Conservation (phyloP, 2,888 invertebrate genomes). For the Alsophila aescularia region DNA sequence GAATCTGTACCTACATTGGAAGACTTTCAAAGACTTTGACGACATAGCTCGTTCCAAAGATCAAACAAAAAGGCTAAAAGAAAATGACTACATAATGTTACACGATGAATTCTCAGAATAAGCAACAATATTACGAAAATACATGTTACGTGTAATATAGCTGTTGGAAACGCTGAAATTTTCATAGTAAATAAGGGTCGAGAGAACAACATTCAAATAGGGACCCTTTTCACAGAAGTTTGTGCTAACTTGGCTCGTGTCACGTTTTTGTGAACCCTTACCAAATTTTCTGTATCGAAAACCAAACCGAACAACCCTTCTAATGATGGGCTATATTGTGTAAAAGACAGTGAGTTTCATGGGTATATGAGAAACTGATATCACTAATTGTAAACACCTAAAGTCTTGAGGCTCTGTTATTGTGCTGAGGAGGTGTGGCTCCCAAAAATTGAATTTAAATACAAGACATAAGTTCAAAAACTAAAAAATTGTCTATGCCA, state of each 20-base stretch:
- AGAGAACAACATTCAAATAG: conserved; percentile 35
- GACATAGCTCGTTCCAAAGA: conserved; percentile 30
- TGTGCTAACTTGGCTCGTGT: conserved; percentile 41
- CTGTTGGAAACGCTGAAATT: conserved; percentile 32
- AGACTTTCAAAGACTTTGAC: conserved; percentile 30
- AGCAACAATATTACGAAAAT: conserved; percentile 21
- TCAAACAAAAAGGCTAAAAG: conserved; percentile 39
- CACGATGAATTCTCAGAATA: conserved; percentile 23
- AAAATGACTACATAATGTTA: conserved; percentile 20
- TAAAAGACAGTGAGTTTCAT: background rate
- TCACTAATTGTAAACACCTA: too few relatives aligned
- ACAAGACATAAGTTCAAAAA: too few relatives aligned
- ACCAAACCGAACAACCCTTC: conserved; percentile 36
- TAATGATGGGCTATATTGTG: background rate
- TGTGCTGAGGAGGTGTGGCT: too few relatives aligned
- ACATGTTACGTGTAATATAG: conserved; percentile 21
- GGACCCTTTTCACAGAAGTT: conserved; percentile 47
- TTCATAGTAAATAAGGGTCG: conserved; percentile 45
- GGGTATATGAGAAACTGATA: too few relatives aligned
- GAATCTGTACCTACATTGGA: conserved; percentile 25
- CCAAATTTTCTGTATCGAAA: conserved; percentile 43
- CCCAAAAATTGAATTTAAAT: too few relatives aligned
- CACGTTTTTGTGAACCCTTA: conserved; percentile 44
- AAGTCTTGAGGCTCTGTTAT: too few relatives aligned
- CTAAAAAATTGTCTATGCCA: too few relatives aligned